Conservation (phyloP, 2,797 vertebrate species). For the Gorsachius magnificus region DNA sequence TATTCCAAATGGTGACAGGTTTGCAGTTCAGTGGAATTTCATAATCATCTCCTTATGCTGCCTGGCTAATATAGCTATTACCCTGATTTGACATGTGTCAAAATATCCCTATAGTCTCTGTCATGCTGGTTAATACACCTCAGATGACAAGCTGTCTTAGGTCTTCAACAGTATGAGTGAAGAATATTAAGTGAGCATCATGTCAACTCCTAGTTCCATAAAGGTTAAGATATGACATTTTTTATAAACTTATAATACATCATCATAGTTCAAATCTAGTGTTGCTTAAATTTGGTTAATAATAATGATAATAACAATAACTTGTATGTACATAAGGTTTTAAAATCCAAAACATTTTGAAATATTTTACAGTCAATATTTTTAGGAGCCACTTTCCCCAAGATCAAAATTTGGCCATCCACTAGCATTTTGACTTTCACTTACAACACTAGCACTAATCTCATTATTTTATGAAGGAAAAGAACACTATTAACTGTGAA, state of each 20-base stretch:
- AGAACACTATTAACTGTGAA: neutral
- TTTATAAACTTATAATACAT: neutral
- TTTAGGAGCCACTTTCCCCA: neutral
- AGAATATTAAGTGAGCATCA: constrained; percentile 35
- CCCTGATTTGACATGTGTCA: constrained; percentile 52
- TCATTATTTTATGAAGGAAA: neutral
- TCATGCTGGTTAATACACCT: constrained; percentile 26
- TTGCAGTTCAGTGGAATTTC: neutral
- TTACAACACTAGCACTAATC: neutral
- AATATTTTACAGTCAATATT: neutral
- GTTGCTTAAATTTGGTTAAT: neutral
- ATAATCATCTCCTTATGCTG: constrained; percentile 27
- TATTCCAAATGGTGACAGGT: neutral
- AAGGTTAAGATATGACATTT: neutral
- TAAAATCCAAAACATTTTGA: neutral
- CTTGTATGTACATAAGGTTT: neutral
- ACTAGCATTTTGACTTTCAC: neutral
- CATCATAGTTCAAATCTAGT: neutral
- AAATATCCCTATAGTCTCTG: constrained; percentile 52
- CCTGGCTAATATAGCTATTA: constrained; percentile 52
- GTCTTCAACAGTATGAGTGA: neutral
- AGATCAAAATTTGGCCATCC: neutral
- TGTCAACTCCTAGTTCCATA: neutral
- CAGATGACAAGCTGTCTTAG: neutral
- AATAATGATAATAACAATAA: neutral